Percentiles rank a stretch among this genome's conserved stretches.
phyloP scores from a whole-genome alignment of 1,140 invertebrate genomes.

The Oppia nitens region DNA sequence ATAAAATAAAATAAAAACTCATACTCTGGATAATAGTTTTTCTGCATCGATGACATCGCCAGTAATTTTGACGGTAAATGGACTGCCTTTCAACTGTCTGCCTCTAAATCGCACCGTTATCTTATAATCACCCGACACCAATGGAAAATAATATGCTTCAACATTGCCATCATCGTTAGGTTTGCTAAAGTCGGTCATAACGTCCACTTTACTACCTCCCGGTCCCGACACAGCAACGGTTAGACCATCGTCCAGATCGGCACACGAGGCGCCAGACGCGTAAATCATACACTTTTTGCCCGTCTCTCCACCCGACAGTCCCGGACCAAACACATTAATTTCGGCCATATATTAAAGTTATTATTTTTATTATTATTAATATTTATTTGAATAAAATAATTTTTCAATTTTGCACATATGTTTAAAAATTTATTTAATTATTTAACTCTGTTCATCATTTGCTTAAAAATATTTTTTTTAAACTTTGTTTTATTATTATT shows the following conservation, averaged over 20 bases:
- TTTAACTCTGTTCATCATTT: too few species aligned
- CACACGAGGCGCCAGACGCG: neutral
- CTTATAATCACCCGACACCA: neutral
- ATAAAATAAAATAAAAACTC: too few species aligned
- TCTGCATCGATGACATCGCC: neutral
- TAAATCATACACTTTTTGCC: neutral
- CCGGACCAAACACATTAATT: neutral
- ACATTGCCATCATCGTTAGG: slow-evolving; percentile 33
- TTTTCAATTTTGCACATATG: too few species aligned
- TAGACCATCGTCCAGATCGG: neutral
- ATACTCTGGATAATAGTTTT: neutral
- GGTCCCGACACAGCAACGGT: neutral
- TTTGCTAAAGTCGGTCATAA: slow-evolving; percentile 28
- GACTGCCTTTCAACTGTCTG: neutral
- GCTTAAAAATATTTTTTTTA: too few species aligned
- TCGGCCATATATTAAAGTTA: too few species aligned
- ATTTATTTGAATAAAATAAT: too few species aligned
- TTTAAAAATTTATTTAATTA: too few species aligned
- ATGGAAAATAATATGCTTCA: neutral
- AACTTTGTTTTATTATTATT: too few species aligned
- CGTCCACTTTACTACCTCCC: neutral
- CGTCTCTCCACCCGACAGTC: neutral
- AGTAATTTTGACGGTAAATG: neutral
- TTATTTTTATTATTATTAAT: too few species aligned
- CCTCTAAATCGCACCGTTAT: neutral